Evolutionary conservation across 2,113 vertebrate species (phyloP), one percentile per base, ranked within the genome.

Genomic region (Stegastes partitus): DNA sequence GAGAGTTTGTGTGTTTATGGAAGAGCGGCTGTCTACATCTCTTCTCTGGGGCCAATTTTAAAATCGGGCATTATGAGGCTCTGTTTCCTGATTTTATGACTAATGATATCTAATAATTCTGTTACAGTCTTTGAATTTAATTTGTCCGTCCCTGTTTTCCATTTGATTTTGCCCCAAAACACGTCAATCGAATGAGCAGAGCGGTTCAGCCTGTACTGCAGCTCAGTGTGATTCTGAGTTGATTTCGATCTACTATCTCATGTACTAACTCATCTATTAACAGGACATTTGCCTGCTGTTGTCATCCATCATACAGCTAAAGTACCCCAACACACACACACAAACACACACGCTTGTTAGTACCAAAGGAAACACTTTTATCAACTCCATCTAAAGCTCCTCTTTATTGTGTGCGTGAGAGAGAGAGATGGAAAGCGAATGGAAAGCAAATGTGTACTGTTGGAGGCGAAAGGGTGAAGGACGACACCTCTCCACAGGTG

Each of bases 261-360:
- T n/a, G n/a, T n/a, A n/a, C n/a, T n/a, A n/a, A 65, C 53, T 78
- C 26, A n/a, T 84, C 62, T 71, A 55, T 85, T 79, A 84, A 71
- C 69, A 67, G 50, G 55, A 53, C 65, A 34, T 74, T 76, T 73
- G 66, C 68, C 56, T 67, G 72, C 72, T 75, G 68, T 49, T 76
- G n/a, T 39, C 53, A 86, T 85, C 68, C 68, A 78, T 79, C 84
- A 87, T 57, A 22, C 21, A 26, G n/a, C 57, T 61, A 16, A 73
- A 68, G 39, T 23, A 12, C 12, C 18, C 16, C 63, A 26, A 37
- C 63, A 45, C 16, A 31, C 42, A 26, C 23, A 12, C 22, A 26
- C 19, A 23, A 39, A 18, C 54, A 54, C 22, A 34, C 14, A 45
- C 56, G 57, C 31, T 28, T 69, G 56, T 65, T 71, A 9, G 44